Evolutionary conservation across 2,113 vertebrate genomes (phyloP), one percentile per base, ranked within the genome.

Genomic region (Cottus gobio): DNA sequence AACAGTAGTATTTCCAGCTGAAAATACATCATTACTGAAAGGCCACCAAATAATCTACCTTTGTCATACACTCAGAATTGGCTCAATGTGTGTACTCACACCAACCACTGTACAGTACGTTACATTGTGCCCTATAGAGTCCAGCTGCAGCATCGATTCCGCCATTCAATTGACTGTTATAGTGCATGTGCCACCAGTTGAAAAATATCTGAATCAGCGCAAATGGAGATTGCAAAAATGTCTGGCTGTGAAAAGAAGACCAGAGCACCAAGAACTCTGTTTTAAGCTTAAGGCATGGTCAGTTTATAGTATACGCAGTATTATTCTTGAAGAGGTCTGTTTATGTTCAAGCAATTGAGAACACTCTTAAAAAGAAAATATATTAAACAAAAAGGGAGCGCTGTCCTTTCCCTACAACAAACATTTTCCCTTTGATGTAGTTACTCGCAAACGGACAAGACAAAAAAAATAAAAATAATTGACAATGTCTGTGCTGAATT

Each of bases 1-100:
- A 91, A 92, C 85, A 90, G 85, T 61, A 86, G 78, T 82, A 87
- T 76, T 84, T 87, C 89, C 87, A 90, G 84, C 87, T 91, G 90
- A 87, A 91, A 89, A 91, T 83, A 82, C 73, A 83, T 84, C 44
- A 60, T 84, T 81, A 84, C 65, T 80, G 44, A 88, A 93, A 93
- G 89, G 88, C 91, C 88, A 92, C 89, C 80, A 75, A 68, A 70
- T 66, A 71, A 73, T 83, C 77, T 60, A 50, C 52, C 71, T 83
- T 79, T 68, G 44, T 81, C 56, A 69, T 75, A 71, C 77, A 79
- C 76, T 69, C 82, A 80, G 70, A 79, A 87, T 30, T 56, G 34
- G 76, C 81, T 85, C 57, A 46, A 84, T n/a, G 24, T 66, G 62
- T 83, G 70, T 65, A 37, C 84, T 76, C 83, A 37, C 81, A 82